A percentile compares a stretch with the other conserved stretches of the same genome.
Conservation (phyloP, 1,140 invertebrate species). For the Zaprionus kolodkinae region DNA sequence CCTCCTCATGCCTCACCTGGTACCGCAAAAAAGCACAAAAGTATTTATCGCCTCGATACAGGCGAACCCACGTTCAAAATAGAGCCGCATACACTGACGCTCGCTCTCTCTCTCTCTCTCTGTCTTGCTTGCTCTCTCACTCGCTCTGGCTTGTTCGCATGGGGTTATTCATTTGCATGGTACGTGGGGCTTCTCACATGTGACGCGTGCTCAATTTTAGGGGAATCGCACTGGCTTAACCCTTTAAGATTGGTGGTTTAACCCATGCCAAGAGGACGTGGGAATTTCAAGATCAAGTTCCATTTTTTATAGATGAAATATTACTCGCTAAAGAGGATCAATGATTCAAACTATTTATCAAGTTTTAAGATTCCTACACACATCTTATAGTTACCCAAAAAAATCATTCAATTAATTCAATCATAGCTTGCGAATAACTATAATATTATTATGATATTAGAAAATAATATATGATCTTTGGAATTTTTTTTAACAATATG, state of each 20-base stretch:
- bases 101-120: background rate
- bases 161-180: slow-evolving; percentile 44
- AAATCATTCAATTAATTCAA: too few species aligned
- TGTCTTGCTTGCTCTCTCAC: background rate
- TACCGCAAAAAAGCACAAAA: background rate
- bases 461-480: too few species aligned
- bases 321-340: background rate
- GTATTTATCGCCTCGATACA: slow-evolving; percentile 8
- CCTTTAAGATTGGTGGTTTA: background rate
- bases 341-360: background rate
- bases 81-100: background rate
- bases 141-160: background rate
- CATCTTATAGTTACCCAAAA: too few species aligned
- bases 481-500: too few species aligned
- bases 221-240: background rate
- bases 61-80: slow-evolving; percentile 10
- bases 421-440: too few species aligned
- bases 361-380: too few species aligned
- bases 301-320: background rate
- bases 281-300: background rate
- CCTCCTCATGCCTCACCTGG: background rate
- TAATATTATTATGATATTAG: too few species aligned
- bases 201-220: slow-evolving; percentile 6
- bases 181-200: slow-evolving; percentile 21
- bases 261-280: background rate